These are phyloP conservation scores for Mythimna vitellina DNA, from an alignment of 2,888 invertebrate species.

Conservation along the genomic window DNA sequence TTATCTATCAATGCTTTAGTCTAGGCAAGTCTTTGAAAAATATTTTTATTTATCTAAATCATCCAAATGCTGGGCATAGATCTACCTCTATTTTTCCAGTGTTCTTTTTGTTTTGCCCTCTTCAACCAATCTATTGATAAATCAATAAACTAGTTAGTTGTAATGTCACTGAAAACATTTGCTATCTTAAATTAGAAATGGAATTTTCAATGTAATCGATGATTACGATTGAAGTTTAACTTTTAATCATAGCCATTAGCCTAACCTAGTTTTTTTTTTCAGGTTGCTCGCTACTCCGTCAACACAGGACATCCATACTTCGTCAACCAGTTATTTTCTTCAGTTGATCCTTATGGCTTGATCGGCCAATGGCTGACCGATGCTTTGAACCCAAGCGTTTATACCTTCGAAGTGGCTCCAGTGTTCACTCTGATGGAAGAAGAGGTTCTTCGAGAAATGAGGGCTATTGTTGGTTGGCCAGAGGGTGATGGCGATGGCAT, in stretches of 20 bases:
- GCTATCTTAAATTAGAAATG: background rate
- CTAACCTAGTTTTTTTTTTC: slow-evolving; percentile 42
- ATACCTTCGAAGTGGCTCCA: slow-evolving; percentile 97
- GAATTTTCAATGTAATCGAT: background rate
- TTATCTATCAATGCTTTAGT: background rate
- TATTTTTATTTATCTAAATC: background rate
- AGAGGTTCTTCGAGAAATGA: slow-evolving; percentile 94
- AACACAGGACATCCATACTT: slow-evolving; percentile 97
- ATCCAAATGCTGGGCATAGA: background rate
- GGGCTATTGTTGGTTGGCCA: slow-evolving; percentile 94
- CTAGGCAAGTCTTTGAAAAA: too few species aligned
- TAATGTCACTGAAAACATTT: background rate
- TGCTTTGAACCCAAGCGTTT: slow-evolving; percentile 96
- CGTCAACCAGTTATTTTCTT: slow-evolving; percentile 96
- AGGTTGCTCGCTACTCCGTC: slow-evolving; percentile 94
- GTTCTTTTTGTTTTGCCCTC: background rate
- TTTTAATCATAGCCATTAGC: background rate
- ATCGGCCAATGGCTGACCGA: slow-evolving; percentile 96
- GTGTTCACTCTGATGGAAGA: slow-evolving; percentile 97
- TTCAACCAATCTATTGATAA: background rate
- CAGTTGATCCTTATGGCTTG: slow-evolving; percentile 95
- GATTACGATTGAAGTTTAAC: background rate
- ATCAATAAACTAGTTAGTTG: background rate
- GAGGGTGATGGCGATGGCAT: slow-evolving; percentile 95
- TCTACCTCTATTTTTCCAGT: background rate